Evolutionary conservation across 1,140 invertebrate genomes (phyloP).

Genomic region (Branchinecta lynchi): DNA sequence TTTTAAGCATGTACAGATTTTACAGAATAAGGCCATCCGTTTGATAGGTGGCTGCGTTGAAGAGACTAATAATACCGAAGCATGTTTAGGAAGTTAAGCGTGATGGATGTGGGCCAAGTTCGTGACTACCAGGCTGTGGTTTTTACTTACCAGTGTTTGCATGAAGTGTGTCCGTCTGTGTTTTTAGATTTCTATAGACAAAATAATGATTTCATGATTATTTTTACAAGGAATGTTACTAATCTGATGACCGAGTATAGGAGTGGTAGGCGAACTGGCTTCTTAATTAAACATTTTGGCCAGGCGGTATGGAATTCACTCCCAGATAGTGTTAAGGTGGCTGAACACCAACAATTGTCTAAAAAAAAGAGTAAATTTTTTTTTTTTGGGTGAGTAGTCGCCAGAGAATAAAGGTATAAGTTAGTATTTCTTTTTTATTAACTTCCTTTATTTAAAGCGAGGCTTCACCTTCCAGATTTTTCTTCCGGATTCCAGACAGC

Average conservation of each 20-base stretch:
- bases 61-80: not conserved
- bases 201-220: not conserved
- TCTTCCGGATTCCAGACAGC: too few relatives aligned
- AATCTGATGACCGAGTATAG: conserved; percentile 9
- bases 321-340: too few relatives aligned
- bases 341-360: not conserved
- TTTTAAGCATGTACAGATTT: too few relatives aligned
- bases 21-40: too few relatives aligned
- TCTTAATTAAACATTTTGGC: too few relatives aligned
- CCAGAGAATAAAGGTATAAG: not conserved
- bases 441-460: too few relatives aligned
- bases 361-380: not conserved
- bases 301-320: too few relatives aligned
- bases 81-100: conserved; percentile 2
- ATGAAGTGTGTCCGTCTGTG: too few relatives aligned
- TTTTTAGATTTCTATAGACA: conserved; percentile 10
- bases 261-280: not conserved
- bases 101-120: conserved; percentile 8
- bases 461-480: too few relatives aligned
- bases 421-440: too few relatives aligned
- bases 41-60: not conserved
- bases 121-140: not conserved
- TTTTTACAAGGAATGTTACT: conserved; percentile 2
- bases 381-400: not conserved
- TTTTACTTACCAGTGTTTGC: conserved; percentile 1